Evolutionary conservation across 1,140 invertebrate genomes (phyloP).

Genomic region (Drosophila watanabei): DNA sequence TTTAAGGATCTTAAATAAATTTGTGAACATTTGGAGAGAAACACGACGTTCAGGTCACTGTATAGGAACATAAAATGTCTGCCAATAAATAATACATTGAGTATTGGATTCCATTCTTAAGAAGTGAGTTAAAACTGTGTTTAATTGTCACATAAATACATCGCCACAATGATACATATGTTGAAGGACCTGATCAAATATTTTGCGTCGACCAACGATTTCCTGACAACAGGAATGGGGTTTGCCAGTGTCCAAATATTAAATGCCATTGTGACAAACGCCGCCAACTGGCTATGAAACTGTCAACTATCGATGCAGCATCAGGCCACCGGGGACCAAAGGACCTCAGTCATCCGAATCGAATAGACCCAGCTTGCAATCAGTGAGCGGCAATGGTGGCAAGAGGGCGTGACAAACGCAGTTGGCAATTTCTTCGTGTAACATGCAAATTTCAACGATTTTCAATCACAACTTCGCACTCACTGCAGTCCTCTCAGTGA

Average conservation of each 20-base stretch:
- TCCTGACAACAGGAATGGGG: constrained; percentile 26
- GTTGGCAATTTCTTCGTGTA: constrained; percentile 78
- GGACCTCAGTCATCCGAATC: constrained; percentile 5
- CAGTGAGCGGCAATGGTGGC: constrained; percentile 46
- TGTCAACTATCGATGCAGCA: constrained; percentile 70
- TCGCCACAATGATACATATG: background rate
- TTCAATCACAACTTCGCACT: constrained; percentile 72
- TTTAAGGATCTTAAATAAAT: background rate
- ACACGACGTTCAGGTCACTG: background rate
- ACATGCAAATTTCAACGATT: constrained; percentile 83
- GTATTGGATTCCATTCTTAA: background rate
- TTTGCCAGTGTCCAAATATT: constrained; percentile 74
- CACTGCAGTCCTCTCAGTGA: constrained; percentile 4
- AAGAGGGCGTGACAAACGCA: constrained; percentile 48
- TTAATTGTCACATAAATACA: background rate
- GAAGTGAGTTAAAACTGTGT: background rate
- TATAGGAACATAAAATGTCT: background rate
- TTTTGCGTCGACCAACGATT: constrained; percentile 65
- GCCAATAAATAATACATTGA: background rate
- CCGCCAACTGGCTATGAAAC: constrained; percentile 79
- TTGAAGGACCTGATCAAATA: constrained; percentile 62
- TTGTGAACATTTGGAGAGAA: background rate
- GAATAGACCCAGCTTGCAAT: constrained; percentile 61
- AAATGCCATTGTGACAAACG: constrained; percentile 80
- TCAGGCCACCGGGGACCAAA: constrained; percentile 11